Conservation (phyloP, 2,113 vertebrate species). For the Machaerirhynchus nigripectus region DNA sequence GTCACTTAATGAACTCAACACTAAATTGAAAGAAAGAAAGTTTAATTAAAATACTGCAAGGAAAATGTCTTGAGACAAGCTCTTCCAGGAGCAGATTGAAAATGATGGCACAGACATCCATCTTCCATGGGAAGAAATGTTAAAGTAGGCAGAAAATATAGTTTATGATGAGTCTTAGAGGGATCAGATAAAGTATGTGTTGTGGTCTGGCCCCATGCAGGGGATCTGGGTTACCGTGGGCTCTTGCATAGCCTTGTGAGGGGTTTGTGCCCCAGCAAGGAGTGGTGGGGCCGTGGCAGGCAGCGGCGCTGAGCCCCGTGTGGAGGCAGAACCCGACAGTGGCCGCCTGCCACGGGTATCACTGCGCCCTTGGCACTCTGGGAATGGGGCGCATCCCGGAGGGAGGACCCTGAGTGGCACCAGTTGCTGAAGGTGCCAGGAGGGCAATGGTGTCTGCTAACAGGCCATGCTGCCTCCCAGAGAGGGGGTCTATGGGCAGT, state of each 20-base stretch:
- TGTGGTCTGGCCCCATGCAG: background rate
- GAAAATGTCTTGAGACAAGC: slow-evolving; percentile 1
- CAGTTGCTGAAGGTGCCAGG: accelerated
- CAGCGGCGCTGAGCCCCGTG: accelerated
- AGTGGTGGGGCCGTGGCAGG: accelerated
- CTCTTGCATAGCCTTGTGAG: background rate
- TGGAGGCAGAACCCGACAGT: background rate
- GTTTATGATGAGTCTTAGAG: background rate
- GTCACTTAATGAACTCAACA: background rate
- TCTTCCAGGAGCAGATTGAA: background rate
- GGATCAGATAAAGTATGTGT: background rate
- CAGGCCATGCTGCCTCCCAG: accelerated
- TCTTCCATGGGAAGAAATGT: background rate
- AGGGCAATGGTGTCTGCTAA: accelerated
- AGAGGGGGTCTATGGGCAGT: background rate
- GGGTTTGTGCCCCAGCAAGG: background rate
- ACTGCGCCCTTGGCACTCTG: accelerated
- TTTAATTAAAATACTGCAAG: slow-evolving; percentile 40
- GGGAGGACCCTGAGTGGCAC: accelerated
- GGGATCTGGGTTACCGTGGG: accelerated
- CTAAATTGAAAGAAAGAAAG: slow-evolving; percentile 7
- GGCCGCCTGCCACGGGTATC: accelerated
- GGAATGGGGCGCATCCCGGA: accelerated
- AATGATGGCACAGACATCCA: background rate
- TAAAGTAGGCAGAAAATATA: background rate